Evolutionary conservation across 53 echinoderm and acorn worm genomes (phyloP), one percentile per base, ranked within the genome.

Genomic region (Holothuria scabra): DNA sequence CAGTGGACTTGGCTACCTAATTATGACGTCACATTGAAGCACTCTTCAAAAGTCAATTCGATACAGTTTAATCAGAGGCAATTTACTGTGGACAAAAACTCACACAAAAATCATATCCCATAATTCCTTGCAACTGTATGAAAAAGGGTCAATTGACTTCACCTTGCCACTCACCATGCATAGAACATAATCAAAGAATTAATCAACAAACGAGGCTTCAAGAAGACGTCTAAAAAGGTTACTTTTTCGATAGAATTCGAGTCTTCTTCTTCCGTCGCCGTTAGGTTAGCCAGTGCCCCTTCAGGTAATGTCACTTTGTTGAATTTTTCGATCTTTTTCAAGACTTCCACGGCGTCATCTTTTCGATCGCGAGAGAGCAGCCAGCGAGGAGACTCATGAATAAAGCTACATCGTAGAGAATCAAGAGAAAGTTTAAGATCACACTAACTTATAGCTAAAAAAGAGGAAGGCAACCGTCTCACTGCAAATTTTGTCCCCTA

Each of bases 121-220:
- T 10, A 4, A 6, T 6, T 10, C 41, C 10, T 41, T 4, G 41
- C 0, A 41, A 41, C 10, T 41, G 41, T 41, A 8, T 41, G 41
- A 6, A 41, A 41, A 41, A 41, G 41, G 41, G 41, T 41, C 19
- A 57, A 9, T 23, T 3, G 59, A 0, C 26, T 35, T 20, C 12
- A n/a, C 24, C 6, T 14, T 41, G 41, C 41, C 13, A 65, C 81
- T 91, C 87, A 95, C 95, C 95, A 95, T 4, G 89, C 81, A 70
- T 82, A 95, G 66, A 87, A 93, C 93, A 95, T 91, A 30, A 93
- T 78, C 12, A 93, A 23, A 2, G 93, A 85, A 76, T 93, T 89
- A 7, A 76, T 46, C 3, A 89, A 59, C 5, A 95, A 60, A 34
- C 83, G 85, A 41, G 71, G 71, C 22, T 87, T 95, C 74, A 35